Base-by-base conservation (phyloP, 64 coral and sea anemone genomes). In the Montipora sp. region DNA sequence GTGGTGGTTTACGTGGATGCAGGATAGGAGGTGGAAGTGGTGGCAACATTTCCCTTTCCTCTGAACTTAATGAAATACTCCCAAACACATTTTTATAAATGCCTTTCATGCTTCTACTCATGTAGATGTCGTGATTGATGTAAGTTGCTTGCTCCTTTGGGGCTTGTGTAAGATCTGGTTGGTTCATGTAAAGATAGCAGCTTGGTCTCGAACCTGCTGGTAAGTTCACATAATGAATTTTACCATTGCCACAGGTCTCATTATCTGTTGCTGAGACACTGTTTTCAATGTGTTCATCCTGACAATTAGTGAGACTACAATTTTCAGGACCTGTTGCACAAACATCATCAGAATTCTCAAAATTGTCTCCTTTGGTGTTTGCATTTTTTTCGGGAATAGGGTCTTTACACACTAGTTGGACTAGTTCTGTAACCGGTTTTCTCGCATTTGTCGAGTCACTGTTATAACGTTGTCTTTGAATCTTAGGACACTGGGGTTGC, bases 61-160 rank as follows among this genome's bases (percentile, higher is more conserved):
- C 47, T 51, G 27, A 7, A 49, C 44, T 18, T 48, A 15, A 51
- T 3, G 46, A 20, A 20, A 48, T 5, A 19, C 50, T 81, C 20
- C 1, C n/a, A 84, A 59, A 74, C 81, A 84, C 84, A 85, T 93
- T 93, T 77, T 93, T 83, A 81, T 93, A 93, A 73, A 84, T 87
- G 4, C 83, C 83, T 78, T 93, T 87, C 73, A 93, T 87, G 50
- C 75, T 93, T 19, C 76, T 78, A 27, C 91, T 67, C 65, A 70
- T 87, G 50, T 80, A 88, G 13, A 93, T 36, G 36, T 36, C 83
- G 71, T 85, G 82, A 80, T 87, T 93, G 20, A 93, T 61, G n/a
- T 87, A 88, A 18, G n/a, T 88, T 0, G 27, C 59, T 5, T 83
- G 22, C 15, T 65, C 48, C 59, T 79, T 85, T 20, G 91, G 91